Conservation (phyloP, 2,888 invertebrate genomes). For the Lomographa bimaculata region DNA sequence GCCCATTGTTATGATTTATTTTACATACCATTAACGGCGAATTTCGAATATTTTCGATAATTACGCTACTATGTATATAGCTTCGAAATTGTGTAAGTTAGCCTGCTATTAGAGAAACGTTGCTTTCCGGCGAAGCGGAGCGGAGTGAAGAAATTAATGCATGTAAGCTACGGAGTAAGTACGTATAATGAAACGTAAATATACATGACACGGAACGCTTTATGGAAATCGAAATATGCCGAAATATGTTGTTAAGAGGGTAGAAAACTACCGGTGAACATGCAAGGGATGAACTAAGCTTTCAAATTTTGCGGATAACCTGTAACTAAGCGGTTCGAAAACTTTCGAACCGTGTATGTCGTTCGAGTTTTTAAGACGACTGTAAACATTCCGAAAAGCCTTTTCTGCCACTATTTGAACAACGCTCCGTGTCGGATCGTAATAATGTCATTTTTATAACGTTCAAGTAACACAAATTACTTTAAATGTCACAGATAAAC, state of each 20-base stretch:
- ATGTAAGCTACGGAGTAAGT: conserved; percentile 55
- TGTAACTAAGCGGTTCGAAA: conserved; percentile 68
- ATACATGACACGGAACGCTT: conserved; percentile 80
- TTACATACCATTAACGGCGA: conserved; percentile 66
- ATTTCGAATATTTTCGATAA: conserved; percentile 39
- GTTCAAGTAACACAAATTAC: conserved; percentile 55
- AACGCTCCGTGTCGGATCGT: conserved; percentile 54
- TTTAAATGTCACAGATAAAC: conserved; percentile 53
- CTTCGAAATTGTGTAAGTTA: conserved; percentile 16
- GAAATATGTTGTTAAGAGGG: conserved; percentile 82
- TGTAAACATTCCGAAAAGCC: conserved; percentile 69
- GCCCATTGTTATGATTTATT: conserved; percentile 76
- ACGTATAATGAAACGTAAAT: conserved; percentile 68
- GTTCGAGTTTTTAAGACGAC: conserved; percentile 65
- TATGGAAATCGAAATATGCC: conserved; percentile 84
- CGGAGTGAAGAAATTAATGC: conserved; percentile 63
- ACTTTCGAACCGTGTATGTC: conserved; percentile 69
- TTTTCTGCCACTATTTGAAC: conserved; percentile 63
- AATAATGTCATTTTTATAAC: conserved; percentile 66
- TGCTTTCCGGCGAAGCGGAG: conserved; percentile 34
- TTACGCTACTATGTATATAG: conserved; percentile 22
- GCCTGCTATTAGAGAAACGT: conserved; percentile 27
- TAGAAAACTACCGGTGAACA: conserved; percentile 78
- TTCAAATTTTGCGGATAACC: conserved; percentile 73
- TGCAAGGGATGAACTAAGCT: conserved; percentile 80